A percentile compares a stretch with the other conserved stretches of the same genome.
phyloP scores from a whole-genome alignment of 2,797 vertebrate species.

The Cynopterus sphinx region DNA sequence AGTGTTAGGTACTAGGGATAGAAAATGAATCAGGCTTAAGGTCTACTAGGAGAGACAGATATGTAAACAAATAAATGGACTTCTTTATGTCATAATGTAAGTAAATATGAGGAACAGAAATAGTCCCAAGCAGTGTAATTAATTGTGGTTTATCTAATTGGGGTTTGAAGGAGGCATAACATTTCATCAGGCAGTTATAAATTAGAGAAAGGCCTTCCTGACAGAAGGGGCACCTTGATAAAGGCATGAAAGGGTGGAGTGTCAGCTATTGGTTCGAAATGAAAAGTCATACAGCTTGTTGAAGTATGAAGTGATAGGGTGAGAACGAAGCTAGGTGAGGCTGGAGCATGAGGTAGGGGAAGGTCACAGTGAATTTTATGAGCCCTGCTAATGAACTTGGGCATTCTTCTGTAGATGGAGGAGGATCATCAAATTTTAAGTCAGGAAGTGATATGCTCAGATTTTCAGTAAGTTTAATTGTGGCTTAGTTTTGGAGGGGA shows the following conservation, averaged over 20 bases:
- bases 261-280: not conserved
- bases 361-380: not conserved
- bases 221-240: not conserved
- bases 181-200: not conserved
- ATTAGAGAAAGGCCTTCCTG: not conserved
- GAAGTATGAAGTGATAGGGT: not conserved
- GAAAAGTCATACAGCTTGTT: not conserved
- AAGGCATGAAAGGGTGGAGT: not conserved
- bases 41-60: not conserved
- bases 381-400: not conserved
- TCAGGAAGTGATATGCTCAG: not conserved
- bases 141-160: slow-evolving; percentile 16
- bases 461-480: slow-evolving; percentile 12
- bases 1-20: not conserved
- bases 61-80: not conserved
- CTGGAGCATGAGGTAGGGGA: not conserved
- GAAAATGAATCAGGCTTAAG: not conserved
- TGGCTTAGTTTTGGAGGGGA: not conserved
- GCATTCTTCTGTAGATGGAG: not conserved
- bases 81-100: not conserved
- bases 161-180: not conserved
- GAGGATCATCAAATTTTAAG: not conserved
- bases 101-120: not conserved
- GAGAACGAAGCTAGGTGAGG: not conserved
- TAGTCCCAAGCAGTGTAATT: not conserved